Conservation (phyloP, 2,113 vertebrate species). For the Pipa parva region DNA sequence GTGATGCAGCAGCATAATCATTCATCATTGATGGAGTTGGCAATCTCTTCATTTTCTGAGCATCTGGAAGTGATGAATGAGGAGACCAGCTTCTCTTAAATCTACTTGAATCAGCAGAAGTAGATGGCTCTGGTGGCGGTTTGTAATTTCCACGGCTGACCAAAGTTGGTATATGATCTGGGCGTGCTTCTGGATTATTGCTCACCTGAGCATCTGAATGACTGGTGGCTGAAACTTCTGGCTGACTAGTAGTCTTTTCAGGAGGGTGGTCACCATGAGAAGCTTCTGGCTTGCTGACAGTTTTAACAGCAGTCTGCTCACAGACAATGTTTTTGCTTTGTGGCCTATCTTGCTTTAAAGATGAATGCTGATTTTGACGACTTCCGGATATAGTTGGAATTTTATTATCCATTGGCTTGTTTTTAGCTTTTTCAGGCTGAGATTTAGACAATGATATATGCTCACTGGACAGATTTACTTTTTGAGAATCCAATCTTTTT, state of each 20-base stretch:
- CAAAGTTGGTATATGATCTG: background rate
- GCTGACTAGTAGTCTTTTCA: background rate
- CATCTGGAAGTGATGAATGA: conserved; percentile 53
- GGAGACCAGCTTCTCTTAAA: conserved; percentile 66
- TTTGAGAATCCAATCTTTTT: conserved; percentile 38
- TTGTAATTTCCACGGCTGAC: conserved; percentile 52
- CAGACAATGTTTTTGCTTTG: conserved; percentile 16
- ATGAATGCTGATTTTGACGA: background rate
- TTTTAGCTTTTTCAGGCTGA: conserved; percentile 46
- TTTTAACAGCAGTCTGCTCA: conserved; percentile 12
- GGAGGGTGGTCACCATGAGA: background rate
- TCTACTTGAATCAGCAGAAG: conserved; percentile 59
- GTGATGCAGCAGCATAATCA: conserved; percentile 85
- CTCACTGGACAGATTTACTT: conserved; percentile 50
- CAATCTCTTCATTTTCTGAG: conserved; percentile 64
- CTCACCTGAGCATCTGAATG: background rate
- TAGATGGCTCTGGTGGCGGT: conserved; percentile 24
- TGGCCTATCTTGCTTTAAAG: background rate
- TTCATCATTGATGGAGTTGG: conserved; percentile 86
- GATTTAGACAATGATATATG: conserved; percentile 50
- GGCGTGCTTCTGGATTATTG: background rate
- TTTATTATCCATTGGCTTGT: conserved; percentile 53
- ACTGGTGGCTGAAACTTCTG: background rate
- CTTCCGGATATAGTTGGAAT: conserved; percentile 43
- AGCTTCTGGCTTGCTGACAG: background rate